phyloP scores from a whole-genome alignment of 37 sponge, comb jelly and placozoan species.

The Cladorhizidae sp. region DNA sequence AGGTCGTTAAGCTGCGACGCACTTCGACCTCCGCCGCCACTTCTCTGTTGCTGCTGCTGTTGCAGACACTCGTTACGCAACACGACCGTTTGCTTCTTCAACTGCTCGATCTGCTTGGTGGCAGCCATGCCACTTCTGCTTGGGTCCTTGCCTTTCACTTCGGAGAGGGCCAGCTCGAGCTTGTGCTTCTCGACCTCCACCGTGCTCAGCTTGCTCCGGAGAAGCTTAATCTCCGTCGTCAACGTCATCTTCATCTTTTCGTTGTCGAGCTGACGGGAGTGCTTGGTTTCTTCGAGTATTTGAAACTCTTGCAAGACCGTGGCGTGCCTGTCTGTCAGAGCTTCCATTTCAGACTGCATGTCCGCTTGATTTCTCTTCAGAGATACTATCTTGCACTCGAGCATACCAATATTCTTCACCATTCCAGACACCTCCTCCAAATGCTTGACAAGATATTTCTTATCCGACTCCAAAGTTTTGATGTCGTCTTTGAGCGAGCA shows the following conservation, averaged over 20 bases:
- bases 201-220: constrained; percentile 34
- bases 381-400: background rate
- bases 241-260: constrained; percentile 49
- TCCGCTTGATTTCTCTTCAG: constrained; percentile 7
- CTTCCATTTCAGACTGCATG: constrained; percentile 9
- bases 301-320: constrained; percentile 16
- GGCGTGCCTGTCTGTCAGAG: background rate
- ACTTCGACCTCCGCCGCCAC: background rate
- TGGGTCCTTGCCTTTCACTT: background rate
- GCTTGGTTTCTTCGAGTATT: constrained; percentile 16
- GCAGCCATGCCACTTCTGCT: background rate
- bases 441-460: background rate
- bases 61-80: background rate
- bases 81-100: constrained; percentile 17
- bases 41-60: background rate
- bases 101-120: constrained; percentile 27
- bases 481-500: background rate
- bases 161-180: background rate
- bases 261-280: constrained; percentile 14
- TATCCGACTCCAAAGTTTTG: background rate
- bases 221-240: constrained; percentile 43
- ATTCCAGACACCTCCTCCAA: background rate
- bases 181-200: constrained; percentile 36
- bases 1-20: constrained; percentile 5
- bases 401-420: background rate